These are phyloP conservation scores for Meles meles DNA, from an alignment of 2,113 vertebrate species.

Conservation along the genomic window DNA sequence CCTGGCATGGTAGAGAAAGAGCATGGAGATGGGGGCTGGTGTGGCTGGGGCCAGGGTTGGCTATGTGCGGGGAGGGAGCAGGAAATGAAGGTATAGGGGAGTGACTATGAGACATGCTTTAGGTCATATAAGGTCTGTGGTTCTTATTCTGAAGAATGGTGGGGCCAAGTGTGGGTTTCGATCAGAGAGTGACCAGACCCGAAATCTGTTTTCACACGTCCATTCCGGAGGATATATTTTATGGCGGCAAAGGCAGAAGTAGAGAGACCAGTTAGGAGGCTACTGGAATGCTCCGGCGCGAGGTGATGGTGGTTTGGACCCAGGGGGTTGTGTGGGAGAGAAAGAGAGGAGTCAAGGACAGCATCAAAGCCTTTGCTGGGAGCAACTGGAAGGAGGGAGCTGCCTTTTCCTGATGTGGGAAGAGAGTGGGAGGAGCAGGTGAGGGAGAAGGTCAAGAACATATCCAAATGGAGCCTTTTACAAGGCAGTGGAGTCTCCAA, in stretches of 20 bases:
- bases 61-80: no score
- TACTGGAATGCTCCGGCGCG: background rate
- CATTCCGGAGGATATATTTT: background rate
- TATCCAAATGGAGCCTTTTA: background rate
- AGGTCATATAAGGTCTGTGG: background rate
- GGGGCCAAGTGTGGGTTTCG: background rate
- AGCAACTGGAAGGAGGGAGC: background rate
- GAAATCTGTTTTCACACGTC: background rate
- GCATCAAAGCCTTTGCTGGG: no score
- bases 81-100: background rate
- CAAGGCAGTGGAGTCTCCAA: background rate
- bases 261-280: background rate
- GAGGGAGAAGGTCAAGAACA: background rate
- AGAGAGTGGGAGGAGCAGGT: no score
- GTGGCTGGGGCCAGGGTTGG: background rate
- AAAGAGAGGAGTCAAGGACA: background rate
- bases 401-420: background rate
- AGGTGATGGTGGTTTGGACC: background rate
- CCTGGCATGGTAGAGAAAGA: background rate
- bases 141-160: background rate
- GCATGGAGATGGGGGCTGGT: accelerated
- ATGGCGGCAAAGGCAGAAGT: background rate
- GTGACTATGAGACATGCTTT: accelerated
- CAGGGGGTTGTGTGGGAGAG: no score
- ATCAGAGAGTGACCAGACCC: background rate